Percentiles rank a stretch among this genome's conserved stretches.
phyloP scores from a whole-genome alignment of 2,888 invertebrate genomes.

The Drosophila hamatofila region DNA sequence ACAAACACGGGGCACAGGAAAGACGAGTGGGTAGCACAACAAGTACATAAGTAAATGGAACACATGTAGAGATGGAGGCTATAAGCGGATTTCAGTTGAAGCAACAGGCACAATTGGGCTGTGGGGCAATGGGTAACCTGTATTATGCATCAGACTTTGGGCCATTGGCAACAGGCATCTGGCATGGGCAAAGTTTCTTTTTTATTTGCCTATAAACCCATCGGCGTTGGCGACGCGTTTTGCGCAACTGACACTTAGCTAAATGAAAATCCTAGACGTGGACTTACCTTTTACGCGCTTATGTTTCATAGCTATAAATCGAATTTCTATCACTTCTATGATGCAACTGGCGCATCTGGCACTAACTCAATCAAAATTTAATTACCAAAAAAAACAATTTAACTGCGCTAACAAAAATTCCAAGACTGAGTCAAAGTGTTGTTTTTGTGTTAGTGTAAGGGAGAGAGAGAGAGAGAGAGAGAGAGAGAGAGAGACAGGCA shows the following conservation, averaged over 20 bases:
- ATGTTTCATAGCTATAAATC: constrained; percentile 54
- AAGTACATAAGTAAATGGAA: constrained; percentile 28
- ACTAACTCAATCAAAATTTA: constrained; percentile 38
- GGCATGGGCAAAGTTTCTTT: constrained; percentile 16
- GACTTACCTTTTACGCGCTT: constrained; percentile 66
- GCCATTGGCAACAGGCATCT: not conserved
- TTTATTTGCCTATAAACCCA: constrained; percentile 25
- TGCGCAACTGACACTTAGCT: constrained; percentile 44
- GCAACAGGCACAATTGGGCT: constrained; percentile 26
- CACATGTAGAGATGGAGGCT: constrained; percentile 18
- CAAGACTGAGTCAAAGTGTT: constrained; percentile 68
- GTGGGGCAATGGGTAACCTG: constrained; percentile 25
- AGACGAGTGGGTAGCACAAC: constrained; percentile 35
- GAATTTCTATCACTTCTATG: constrained; percentile 69
- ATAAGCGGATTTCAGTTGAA: constrained; percentile 34
- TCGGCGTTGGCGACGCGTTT: constrained; percentile 14
- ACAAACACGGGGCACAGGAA: constrained; percentile 27
- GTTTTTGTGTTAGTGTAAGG: constrained; percentile 65
- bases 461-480: constrained; percentile 7
- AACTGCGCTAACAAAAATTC: constrained; percentile 62
- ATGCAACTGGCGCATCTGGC: constrained; percentile 58
- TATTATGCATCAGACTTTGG: constrained; percentile 10
- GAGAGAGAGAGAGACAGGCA: no score
- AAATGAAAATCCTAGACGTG: constrained; percentile 56
- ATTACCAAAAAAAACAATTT: constrained; percentile 16